phyloP scores from a whole-genome alignment of 2,888 invertebrate species.

The Conops quadrifasciatus region DNA sequence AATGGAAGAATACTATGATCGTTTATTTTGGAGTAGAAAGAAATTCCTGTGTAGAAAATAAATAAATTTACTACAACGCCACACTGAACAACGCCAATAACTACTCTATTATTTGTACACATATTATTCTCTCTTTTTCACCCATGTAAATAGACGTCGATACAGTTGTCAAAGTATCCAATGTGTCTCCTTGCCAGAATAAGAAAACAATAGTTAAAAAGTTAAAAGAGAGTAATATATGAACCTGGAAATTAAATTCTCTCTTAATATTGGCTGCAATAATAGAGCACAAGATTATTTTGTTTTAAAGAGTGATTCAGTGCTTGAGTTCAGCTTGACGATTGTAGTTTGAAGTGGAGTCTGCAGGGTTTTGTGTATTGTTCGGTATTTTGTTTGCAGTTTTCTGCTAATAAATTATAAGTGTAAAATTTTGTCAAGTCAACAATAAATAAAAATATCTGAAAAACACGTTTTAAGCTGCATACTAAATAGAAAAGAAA shows the following conservation, averaged over 20 bases:
- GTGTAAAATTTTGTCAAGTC: neutral
- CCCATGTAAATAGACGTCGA: too few relatives aligned
- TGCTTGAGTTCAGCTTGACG: constrained; percentile 34
- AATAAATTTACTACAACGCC: too few relatives aligned
- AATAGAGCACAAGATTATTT: neutral
- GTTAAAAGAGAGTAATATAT: too few relatives aligned
- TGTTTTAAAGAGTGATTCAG: neutral
- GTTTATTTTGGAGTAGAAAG: too few relatives aligned
- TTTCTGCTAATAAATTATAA: constrained; percentile 7
- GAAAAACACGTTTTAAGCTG: constrained; percentile 8
- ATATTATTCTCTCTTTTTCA: too few relatives aligned
- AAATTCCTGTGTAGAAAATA: too few relatives aligned
- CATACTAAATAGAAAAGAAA: neutral
- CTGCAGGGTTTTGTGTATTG: neutral
- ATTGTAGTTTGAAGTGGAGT: constrained; percentile 13
- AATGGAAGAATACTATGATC: too few relatives aligned
- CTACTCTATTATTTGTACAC: too few relatives aligned
- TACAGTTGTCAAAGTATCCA: too few relatives aligned
- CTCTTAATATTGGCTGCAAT: neutral
- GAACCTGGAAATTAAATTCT: neutral
- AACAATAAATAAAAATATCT: neutral
- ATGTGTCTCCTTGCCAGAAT: too few relatives aligned
- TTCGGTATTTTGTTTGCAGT: constrained; percentile 13
- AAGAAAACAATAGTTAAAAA: too few relatives aligned
- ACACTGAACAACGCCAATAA: too few relatives aligned